phyloP scores from a whole-genome alignment of 2,888 invertebrate species.

The Linyphia triangularis region DNA sequence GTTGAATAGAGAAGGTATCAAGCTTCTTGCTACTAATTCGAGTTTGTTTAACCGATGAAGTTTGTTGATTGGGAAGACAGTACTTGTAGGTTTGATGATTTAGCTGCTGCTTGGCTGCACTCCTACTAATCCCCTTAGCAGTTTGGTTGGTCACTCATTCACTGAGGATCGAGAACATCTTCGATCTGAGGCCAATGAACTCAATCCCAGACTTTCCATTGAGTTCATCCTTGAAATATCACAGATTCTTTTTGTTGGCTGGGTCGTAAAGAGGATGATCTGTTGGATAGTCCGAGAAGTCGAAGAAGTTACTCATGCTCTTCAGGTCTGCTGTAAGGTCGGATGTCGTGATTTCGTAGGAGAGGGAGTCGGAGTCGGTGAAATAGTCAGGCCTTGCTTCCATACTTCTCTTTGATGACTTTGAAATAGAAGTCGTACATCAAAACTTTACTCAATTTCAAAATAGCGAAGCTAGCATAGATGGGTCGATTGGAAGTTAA shows the following conservation, averaged over 20 bases:
- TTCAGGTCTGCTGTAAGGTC: slow-evolving; percentile 77
- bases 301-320: slow-evolving; percentile 62
- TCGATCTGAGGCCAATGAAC: too few species aligned
- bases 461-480: slow-evolving; percentile 76
- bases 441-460: slow-evolving; percentile 77
- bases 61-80: background rate
- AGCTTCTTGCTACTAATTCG: slow-evolving; percentile 37
- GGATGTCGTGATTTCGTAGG: slow-evolving; percentile 75
- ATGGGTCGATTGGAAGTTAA: slow-evolving; percentile 76
- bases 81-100: slow-evolving; percentile 35
- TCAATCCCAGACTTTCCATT: too few species aligned
- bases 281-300: too few species aligned
- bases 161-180: slow-evolving; percentile 50
- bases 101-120: too few species aligned
- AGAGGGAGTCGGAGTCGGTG: slow-evolving; percentile 78
- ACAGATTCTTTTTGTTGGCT: slow-evolving; percentile 77
- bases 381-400: slow-evolving; percentile 76
- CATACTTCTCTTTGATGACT: slow-evolving; percentile 76
- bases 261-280: too few species aligned
- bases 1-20: slow-evolving; percentile 5
- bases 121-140: too few species aligned
- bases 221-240: too few species aligned
- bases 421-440: slow-evolving; percentile 78
- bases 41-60: background rate
- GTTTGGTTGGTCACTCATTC: slow-evolving; percentile 14